These are phyloP conservation scores for Mya arenaria DNA, from an alignment of 1,140 invertebrate species.

Conservation along the genomic window DNA sequence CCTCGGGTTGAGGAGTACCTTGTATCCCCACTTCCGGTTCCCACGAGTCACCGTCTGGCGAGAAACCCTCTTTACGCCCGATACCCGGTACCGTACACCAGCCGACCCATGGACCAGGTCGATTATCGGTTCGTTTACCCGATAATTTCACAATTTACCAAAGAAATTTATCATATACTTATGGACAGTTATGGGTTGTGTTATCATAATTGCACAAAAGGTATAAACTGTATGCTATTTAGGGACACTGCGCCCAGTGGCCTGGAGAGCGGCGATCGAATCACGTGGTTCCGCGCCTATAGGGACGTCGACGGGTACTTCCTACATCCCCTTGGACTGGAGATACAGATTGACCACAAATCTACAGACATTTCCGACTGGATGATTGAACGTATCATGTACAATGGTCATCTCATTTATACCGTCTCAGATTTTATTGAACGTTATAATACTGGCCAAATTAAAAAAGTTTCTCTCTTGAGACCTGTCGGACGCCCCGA, in stretches of 20 bases:
- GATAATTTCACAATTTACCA: slow-evolving; percentile 60
- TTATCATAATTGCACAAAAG: slow-evolving; percentile 72
- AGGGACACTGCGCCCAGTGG: slow-evolving; percentile 70
- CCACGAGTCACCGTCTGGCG: slow-evolving; percentile 61
- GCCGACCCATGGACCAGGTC: slow-evolving; percentile 67
- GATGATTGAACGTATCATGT: slow-evolving; percentile 69
- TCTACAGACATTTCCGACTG: slow-evolving; percentile 64
- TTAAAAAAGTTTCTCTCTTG: slow-evolving; percentile 57
- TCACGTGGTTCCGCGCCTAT: slow-evolving; percentile 73
- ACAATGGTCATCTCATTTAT: slow-evolving; percentile 73
- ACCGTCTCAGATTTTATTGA: slow-evolving; percentile 67
- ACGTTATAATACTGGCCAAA: slow-evolving; percentile 57
- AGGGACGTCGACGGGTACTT: slow-evolving; percentile 74
- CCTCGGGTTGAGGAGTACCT: slow-evolving; percentile 76
- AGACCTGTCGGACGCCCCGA: slow-evolving; percentile 51
- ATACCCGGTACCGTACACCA: slow-evolving; percentile 70
- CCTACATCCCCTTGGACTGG: slow-evolving; percentile 72
- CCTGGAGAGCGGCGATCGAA: slow-evolving; percentile 64
- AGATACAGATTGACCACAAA: slow-evolving; percentile 72
- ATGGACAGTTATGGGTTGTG: slow-evolving; percentile 71
- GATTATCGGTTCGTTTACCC: slow-evolving; percentile 67
- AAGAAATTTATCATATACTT: slow-evolving; percentile 65
- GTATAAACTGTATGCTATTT: slow-evolving; percentile 67
- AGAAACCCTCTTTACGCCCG: slow-evolving; percentile 69
- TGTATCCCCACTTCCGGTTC: slow-evolving; percentile 71